Evolutionary conservation across 1,140 invertebrate genomes (phyloP).

Genomic region (Teleopsis dalmanni): DNA sequence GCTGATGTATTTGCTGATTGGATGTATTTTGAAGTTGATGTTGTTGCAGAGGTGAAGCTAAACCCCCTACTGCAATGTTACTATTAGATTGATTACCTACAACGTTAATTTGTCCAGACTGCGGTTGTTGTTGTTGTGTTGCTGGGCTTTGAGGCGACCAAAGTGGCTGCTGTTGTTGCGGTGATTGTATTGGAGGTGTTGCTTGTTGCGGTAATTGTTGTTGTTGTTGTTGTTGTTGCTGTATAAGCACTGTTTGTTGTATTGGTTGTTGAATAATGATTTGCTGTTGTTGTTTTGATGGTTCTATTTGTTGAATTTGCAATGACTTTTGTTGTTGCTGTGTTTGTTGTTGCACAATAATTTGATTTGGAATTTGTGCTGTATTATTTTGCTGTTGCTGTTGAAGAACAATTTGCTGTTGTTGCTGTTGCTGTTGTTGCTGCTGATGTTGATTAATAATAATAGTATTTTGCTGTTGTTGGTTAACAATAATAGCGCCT

Average conservation of each 20-base stretch:
- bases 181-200: constrained; percentile 13
- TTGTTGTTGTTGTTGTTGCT: constrained; percentile 29
- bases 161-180: constrained; percentile 16
- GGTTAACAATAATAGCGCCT: no score
- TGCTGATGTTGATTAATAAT: constrained; percentile 9
- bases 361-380: no score
- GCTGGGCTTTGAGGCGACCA: constrained; percentile 10
- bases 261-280: constrained; percentile 27
- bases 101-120: no score
- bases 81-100: no score
- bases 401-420: constrained; percentile 31
- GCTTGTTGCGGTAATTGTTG: constrained; percentile 31
- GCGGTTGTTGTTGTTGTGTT: constrained; percentile 14
- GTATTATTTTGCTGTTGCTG: constrained; percentile 32
- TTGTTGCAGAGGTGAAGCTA: constrained; percentile 16
- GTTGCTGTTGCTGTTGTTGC: constrained; percentile 18
- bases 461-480: constrained; percentile 18
- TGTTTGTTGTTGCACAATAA: constrained; percentile 24
- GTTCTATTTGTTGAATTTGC: constrained; percentile 9
- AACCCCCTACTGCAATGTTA: constrained; percentile 16
- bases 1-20: no score
- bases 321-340: constrained; percentile 29
- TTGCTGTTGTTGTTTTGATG: constrained; percentile 26
- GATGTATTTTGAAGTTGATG: constrained; percentile 12
- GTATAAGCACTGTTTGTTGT: constrained; percentile 25